These are phyloP conservation scores for Eulithis testata DNA, from an alignment of 2,888 invertebrate genomes.

Conservation along the genomic window DNA sequence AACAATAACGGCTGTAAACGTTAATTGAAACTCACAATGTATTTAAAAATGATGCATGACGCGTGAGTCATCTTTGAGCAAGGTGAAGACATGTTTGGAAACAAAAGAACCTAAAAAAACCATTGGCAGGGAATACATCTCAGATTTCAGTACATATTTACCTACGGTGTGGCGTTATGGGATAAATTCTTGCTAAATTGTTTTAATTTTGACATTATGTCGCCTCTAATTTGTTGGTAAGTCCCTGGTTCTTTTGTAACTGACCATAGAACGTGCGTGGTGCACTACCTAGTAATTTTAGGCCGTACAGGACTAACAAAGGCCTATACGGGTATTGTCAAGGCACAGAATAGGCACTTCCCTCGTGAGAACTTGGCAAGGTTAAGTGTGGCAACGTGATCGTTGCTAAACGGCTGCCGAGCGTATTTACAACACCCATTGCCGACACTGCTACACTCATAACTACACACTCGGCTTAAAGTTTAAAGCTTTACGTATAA, in stretches of 20 bases:
- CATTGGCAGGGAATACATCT: neutral
- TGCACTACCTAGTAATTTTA: constrained; percentile 50
- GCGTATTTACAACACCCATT: constrained; percentile 82
- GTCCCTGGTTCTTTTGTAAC: constrained; percentile 4
- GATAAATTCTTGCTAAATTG: neutral
- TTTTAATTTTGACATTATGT: neutral
- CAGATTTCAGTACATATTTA: neutral
- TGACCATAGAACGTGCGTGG: constrained; percentile 10
- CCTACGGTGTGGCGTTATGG: neutral
- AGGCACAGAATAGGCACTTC: constrained; percentile 83
- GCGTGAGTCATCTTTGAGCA: constrained; percentile 26
- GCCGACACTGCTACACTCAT: constrained; percentile 75
- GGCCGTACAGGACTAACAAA: constrained; percentile 79
- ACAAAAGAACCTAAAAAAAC: neutral
- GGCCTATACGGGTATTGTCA: constrained; percentile 82
- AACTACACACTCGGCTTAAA: constrained; percentile 40
- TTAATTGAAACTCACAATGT: constrained; percentile 44
- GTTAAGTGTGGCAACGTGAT: constrained; percentile 83
- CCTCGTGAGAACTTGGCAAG: constrained; percentile 84
- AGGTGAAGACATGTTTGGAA: constrained; percentile 23
- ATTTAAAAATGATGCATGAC: constrained; percentile 29
- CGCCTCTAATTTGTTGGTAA: neutral
- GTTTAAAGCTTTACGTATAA: constrained; percentile 28
- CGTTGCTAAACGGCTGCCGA: constrained; percentile 82
- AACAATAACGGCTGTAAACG: constrained; percentile 63